Evolutionary conservation across 1,140 invertebrate species (phyloP).

Genomic region (Hylaeus volcanicus): DNA sequence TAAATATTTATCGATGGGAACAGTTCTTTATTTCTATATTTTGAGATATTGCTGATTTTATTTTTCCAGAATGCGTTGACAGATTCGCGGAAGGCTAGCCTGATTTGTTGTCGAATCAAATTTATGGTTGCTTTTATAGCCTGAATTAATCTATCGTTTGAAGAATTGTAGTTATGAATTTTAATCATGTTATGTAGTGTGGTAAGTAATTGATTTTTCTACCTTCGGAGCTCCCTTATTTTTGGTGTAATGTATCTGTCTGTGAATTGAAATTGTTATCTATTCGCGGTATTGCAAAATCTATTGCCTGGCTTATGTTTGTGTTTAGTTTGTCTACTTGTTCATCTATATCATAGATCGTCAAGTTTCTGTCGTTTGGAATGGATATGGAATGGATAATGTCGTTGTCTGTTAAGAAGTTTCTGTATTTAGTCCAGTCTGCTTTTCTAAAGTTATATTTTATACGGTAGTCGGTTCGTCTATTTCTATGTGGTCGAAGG

Average conservation of each 20-base stretch:
- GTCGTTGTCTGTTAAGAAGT: neutral
- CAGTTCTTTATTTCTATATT: neutral
- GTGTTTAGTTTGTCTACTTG: neutral
- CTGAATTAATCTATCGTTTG: neutral
- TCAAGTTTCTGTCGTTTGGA: neutral
- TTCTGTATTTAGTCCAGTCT: neutral
- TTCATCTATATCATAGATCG: neutral
- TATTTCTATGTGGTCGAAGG: too few relatives aligned
- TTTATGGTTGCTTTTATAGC: neutral
- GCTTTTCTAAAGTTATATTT: neutral
- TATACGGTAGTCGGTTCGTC: neutral
- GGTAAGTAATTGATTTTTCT: neutral
- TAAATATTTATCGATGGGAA: neutral
- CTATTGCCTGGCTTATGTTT: neutral
- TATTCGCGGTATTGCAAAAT: neutral
- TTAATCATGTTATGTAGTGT: neutral
- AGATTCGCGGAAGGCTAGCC: neutral
- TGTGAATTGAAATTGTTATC: neutral
- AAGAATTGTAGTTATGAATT: neutral
- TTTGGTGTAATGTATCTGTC: neutral
- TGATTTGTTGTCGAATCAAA: neutral
- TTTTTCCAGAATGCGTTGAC: neutral
- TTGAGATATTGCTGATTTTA: neutral
- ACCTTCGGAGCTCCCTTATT: neutral
- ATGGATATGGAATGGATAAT: neutral